Evolutionary conservation across 2,797 vertebrate species (phyloP).

Genomic region (Melanotaenia boesemani): DNA sequence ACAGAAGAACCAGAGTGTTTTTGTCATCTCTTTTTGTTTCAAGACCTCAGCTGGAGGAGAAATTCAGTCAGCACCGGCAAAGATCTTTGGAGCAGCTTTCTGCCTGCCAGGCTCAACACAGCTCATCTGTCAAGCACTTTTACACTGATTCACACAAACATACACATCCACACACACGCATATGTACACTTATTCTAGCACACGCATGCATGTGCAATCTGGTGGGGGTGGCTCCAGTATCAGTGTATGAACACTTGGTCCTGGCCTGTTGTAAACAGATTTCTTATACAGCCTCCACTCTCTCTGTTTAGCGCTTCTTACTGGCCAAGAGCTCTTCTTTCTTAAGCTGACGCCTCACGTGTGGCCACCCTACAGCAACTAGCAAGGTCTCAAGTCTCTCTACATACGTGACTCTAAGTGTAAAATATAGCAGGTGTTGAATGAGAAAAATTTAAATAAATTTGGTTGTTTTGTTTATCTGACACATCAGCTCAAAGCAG

Average conservation of each 20-base stretch:
- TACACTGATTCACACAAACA: slow-evolving; percentile 16
- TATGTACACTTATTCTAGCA: not conserved
- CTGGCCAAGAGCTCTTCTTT: slow-evolving; percentile 36
- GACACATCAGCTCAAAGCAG: not conserved
- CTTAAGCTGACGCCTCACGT: slow-evolving; percentile 17
- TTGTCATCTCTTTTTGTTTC: slow-evolving; percentile 57
- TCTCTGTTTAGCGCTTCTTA: slow-evolving; percentile 31
- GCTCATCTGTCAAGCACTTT: slow-evolving; percentile 68
- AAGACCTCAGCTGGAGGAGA: slow-evolving; percentile 43
- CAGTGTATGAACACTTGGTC: slow-evolving; percentile 27
- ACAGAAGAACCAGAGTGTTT: slow-evolving; percentile 32
- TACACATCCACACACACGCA: not conserved
- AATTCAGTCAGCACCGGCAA: slow-evolving; percentile 60
- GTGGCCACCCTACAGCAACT: slow-evolving; percentile 40
- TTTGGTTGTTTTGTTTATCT: slow-evolving; percentile 1
- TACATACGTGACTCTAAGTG: not conserved
- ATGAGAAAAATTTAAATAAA: not conserved
- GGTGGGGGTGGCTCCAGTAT: slow-evolving; percentile 32
- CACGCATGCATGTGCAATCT: slow-evolving; percentile 34
- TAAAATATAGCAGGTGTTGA: not conserved
- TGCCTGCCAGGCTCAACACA: slow-evolving; percentile 60
- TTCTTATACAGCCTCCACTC: slow-evolving; percentile 4
- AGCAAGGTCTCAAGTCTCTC: slow-evolving; percentile 34
- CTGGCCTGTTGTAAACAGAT: slow-evolving; percentile 27
- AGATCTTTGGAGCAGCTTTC: slow-evolving; percentile 71